Percentiles rank a stretch among this genome's conserved stretches.
These are phyloP conservation scores for Pyrocoelia pectoralis DNA, from an alignment of 2,888 invertebrate genomes.

Conservation along the genomic window DNA sequence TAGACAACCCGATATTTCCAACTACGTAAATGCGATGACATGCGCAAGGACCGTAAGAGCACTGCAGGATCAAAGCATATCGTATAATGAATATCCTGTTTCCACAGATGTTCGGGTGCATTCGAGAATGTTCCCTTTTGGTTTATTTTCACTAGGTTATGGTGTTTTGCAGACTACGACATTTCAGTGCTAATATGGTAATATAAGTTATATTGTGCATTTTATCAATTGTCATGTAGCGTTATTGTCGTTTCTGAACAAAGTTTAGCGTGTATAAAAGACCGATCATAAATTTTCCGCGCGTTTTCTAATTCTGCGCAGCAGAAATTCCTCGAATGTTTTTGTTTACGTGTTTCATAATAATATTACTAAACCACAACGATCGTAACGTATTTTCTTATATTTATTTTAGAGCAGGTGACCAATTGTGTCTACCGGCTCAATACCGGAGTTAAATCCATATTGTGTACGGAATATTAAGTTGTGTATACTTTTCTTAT, in stretches of 20 bases:
- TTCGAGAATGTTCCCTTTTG: conserved; percentile 17
- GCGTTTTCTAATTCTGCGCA: conserved; percentile 9
- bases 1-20: conserved; percentile 37
- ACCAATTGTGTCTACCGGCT: not conserved
- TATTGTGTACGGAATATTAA: not conserved
- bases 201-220: conserved; percentile 7
- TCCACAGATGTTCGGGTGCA: conserved; percentile 28
- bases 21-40: conserved; percentile 40
- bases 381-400: not conserved
- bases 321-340: not conserved
- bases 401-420: not conserved
- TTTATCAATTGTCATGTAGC: not conserved
- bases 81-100: conserved; percentile 24
- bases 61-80: conserved; percentile 29
- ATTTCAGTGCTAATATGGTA: conserved; percentile 26
- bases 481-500: not conserved
- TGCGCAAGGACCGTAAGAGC: conserved; percentile 34
- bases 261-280: not conserved
- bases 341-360: conserved; percentile 5
- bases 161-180: conserved; percentile 26
- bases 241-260: not conserved
- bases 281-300: not conserved
- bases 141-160: conserved; percentile 16
- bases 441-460: not conserved
- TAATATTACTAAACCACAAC: not conserved